Evolutionary conservation across 2,797 vertebrate genomes (phyloP), one percentile per base, ranked within the genome.

Genomic region (Lagorchestes hirsutus): DNA sequence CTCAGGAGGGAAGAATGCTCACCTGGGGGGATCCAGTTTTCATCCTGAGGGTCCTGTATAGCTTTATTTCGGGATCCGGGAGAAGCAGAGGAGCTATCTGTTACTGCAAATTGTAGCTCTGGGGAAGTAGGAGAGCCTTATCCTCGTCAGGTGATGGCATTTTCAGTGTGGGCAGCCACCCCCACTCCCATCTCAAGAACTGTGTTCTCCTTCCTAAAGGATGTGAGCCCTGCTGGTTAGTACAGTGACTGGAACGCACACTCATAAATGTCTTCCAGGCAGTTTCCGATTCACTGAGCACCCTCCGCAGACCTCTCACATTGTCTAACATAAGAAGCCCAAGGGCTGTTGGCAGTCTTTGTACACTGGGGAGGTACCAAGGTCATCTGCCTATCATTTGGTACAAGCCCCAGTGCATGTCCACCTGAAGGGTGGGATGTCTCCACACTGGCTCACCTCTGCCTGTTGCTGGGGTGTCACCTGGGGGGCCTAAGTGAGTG

Each of bases 371-470:
- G 59, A 46, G 46, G 74, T 10, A 27, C 54, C 22, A 34, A 90
- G 24, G 29, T 34, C 4, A 0, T 4, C 54, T 0, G 0, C 54
- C 46, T 95, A 18, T 34, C 4, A 0, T 29, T 74, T 55, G 91
- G 14, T 24, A 46, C 27, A 6, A 55, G 52, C 10, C 40, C 5
- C 11, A 0, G 0, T 54, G 34, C 0, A 0, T 22, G 28, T 34
- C 2, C 0, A 31, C 5, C 27, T 62, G 50, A 50, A n/a, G 3
- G 52, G 50, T 91, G 22, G 29, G 67, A 18, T 4, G 0, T 58
- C 50, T 28, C 5, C 8, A 31, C 12, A 2, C 18, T 11, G 55
- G n/a, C 31, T 46, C 24, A 27, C n/a, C 5, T 46, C 22, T 12
- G 55, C 55, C 90, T 55, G 10, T 31, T 2, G 29, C 31, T 54